phyloP scores from a whole-genome alignment of 2,888 invertebrate species.

The Pecten maximus region DNA sequence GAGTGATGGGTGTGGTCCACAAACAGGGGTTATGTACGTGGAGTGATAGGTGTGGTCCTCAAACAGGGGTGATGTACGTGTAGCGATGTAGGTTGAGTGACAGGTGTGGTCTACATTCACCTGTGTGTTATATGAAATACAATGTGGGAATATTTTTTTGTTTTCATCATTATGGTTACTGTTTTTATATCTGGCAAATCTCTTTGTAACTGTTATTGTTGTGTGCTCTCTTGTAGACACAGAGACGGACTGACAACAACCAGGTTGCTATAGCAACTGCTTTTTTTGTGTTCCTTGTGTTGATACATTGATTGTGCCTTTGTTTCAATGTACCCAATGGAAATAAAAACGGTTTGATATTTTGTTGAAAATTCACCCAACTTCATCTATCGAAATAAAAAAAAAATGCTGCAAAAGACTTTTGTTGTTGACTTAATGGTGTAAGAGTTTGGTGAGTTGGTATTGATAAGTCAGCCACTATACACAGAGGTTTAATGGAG shows the following conservation, averaged over 20 bases:
- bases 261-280: background rate
- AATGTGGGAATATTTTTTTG: background rate
- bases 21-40: too few relatives aligned
- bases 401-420: background rate
- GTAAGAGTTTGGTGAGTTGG: background rate
- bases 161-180: background rate
- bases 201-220: constrained; percentile 20
- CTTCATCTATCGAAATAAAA: constrained; percentile 12
- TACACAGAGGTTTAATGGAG: too few relatives aligned
- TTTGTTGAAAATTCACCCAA: constrained; percentile 24
- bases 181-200: background rate
- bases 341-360: background rate
- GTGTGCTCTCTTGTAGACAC: background rate
- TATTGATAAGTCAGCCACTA: too few relatives aligned
- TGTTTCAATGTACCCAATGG: background rate
- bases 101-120: too few relatives aligned
- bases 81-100: too few relatives aligned
- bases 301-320: constrained; percentile 30
- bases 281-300: constrained; percentile 16
- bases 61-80: too few relatives aligned
- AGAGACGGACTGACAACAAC: background rate
- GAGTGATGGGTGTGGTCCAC: too few relatives aligned
- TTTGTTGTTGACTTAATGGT: background rate
- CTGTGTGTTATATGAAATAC: background rate
- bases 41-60: too few relatives aligned